Evolutionary conservation across 2,888 invertebrate genomes (phyloP), one percentile per base, ranked within the genome.

Genomic region (Carcina quercana): DNA sequence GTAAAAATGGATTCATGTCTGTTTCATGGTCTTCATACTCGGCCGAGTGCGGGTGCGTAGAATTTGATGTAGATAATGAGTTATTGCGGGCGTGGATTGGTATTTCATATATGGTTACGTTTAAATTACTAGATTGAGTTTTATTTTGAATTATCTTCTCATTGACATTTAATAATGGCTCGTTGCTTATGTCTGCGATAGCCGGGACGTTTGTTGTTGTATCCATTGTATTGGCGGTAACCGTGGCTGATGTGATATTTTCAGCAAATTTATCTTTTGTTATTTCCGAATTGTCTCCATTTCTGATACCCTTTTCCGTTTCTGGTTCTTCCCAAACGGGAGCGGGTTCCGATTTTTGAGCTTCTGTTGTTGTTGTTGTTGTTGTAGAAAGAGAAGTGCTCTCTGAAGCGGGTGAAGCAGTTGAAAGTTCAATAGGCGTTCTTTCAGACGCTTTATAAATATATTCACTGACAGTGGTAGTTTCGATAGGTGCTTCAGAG

Each of bases 1-100:
- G 89, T 46, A 90, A 65, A 53, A 89, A 90, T 3, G 90, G 90
- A 38, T 88, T 88, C 88, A 89, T 89, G 47, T 87, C 86, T 25
- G 87, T 85, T 51, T 71, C 73, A 38, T 79, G 79, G 33, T 80
- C 79, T 28, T 69, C 76, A 27, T 73, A 71, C 42, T 78, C 75
- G 1, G 66, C 43, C 3, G 69, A 62, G 30, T 70, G 71, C 3
- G 60, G 33, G 44, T 54, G 62, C 14, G 51, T 39, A 26, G 65
- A 42, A 45, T 70, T 74, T 26, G 54, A 38, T 22, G 51, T 38
- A 28, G 49, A 30, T 20, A 56, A 45, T 3, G 71, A 59, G 37
- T 56, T 56, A 39, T 67, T 78, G 38, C 45, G 47, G 31, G 40
- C 59, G 32, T 62, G 67, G 52, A 53, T 68, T 48, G 79, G 57